These are phyloP conservation scores for Ethmia dodecea DNA, from an alignment of 2,888 invertebrate species.

Conservation along the genomic window DNA sequence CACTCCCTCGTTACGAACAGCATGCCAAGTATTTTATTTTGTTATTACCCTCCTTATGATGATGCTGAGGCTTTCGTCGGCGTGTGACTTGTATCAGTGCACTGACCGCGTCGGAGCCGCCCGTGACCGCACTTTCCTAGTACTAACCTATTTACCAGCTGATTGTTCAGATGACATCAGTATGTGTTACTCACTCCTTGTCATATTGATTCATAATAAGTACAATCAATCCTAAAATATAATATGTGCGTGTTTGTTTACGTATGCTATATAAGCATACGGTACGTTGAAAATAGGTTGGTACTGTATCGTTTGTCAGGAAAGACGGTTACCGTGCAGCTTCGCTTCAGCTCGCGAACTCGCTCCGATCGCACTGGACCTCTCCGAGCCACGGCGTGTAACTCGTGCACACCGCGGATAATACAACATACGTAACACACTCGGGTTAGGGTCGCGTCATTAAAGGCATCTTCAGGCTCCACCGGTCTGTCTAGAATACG, in stretches of 20 bases:
- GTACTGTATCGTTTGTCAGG: slow-evolving; percentile 50
- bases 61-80: slow-evolving; percentile 79
- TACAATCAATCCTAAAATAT: neutral
- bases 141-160: slow-evolving; percentile 64
- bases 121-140: slow-evolving; percentile 62
- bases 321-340: slow-evolving; percentile 58
- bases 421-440: slow-evolving; percentile 30
- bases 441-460: slow-evolving; percentile 35
- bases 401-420: slow-evolving; percentile 42
- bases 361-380: slow-evolving; percentile 75
- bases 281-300: slow-evolving; percentile 42
- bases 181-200: too few relatives aligned
- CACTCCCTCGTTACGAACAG: slow-evolving; percentile 76
- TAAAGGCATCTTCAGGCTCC: slow-evolving; percentile 39
- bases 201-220: too few relatives aligned
- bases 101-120: slow-evolving; percentile 71
- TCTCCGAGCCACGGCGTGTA: slow-evolving; percentile 59
- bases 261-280: too few relatives aligned
- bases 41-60: slow-evolving; percentile 56
- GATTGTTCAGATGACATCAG: slow-evolving; percentile 3
- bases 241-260: too few relatives aligned
- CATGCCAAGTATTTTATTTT: slow-evolving; percentile 74
- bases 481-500: slow-evolving; percentile 31
- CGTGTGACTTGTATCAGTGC: slow-evolving; percentile 69
- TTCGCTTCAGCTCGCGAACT: slow-evolving; percentile 57